phyloP scores from a whole-genome alignment of 2,888 invertebrate species.

The Tineola bisselliella region DNA sequence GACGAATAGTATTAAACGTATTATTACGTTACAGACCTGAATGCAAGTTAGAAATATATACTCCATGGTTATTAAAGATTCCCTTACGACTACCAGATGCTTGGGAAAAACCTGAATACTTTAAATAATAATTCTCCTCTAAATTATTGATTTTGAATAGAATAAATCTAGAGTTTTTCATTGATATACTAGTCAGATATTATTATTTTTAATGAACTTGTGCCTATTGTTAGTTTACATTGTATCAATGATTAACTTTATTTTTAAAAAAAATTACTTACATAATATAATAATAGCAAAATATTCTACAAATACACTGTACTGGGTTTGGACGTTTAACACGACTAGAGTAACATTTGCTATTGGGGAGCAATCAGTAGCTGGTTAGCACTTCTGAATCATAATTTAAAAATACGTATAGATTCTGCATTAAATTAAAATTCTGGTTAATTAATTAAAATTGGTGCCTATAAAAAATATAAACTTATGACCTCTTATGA shows the following conservation, averaged over 20 bases:
- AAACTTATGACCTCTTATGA: too few species aligned
- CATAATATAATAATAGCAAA: background rate
- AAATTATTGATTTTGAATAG: too few species aligned
- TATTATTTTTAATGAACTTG: too few species aligned
- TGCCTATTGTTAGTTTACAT: too few species aligned
- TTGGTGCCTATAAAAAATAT: too few species aligned
- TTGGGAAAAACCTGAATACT: constrained; percentile 42
- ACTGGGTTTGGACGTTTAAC: background rate
- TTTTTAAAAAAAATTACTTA: too few species aligned
- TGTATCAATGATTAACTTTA: too few species aligned
- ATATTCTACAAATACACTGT: background rate
- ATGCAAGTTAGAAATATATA: constrained; percentile 50
- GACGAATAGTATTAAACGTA: background rate
- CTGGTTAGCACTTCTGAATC: background rate
- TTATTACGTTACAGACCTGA: constrained; percentile 37
- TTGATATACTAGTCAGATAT: too few species aligned
- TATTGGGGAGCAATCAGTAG: background rate
- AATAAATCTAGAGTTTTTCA: too few species aligned
- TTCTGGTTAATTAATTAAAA: too few species aligned
- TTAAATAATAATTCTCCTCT: background rate
- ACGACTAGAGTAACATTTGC: background rate
- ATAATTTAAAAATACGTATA: background rate
- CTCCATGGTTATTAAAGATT: constrained; percentile 38
- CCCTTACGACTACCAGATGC: constrained; percentile 39
- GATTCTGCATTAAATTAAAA: too few species aligned